Conservation (phyloP, 2,113 vertebrate species). For the Hemibagrus wyckioides region DNA sequence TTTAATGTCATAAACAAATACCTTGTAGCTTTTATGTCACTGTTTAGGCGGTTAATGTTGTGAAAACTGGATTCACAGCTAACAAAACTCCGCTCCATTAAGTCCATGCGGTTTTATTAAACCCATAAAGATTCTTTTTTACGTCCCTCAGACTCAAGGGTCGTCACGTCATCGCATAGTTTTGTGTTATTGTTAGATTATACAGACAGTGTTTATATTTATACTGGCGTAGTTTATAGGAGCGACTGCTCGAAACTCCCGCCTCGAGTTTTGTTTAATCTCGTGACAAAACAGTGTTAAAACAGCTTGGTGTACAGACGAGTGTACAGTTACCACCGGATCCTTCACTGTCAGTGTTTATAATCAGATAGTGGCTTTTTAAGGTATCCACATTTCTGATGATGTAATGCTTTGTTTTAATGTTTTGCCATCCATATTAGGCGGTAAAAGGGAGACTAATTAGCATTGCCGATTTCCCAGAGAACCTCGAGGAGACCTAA, state of each 20-base stretch:
- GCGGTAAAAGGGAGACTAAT: neutral
- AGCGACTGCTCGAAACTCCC: neutral
- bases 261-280: neutral
- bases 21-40: neutral
- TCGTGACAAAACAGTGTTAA: neutral
- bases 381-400: constrained; percentile 18
- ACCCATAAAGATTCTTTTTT: constrained; percentile 4
- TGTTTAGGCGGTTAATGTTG: neutral
- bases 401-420: constrained; percentile 31
- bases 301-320: neutral
- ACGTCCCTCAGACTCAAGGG: neutral
- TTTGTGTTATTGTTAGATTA: neutral
- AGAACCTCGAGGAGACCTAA: neutral
- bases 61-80: neutral
- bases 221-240: neutral
- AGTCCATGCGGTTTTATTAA: neutral
- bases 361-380: constrained; percentile 15
- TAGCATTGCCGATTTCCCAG: no score
- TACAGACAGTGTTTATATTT: neutral
- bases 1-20: neutral
- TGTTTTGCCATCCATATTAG: constrained; percentile 30
- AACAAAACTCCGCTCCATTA: neutral
- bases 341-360: constrained; percentile 8
- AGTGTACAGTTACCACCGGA: neutral
- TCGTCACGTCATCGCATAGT: neutral